These are phyloP conservation scores for Bergia sp. DNA, from an alignment of 92 coral and sea anemone genomes.

Conservation along the genomic window DNA sequence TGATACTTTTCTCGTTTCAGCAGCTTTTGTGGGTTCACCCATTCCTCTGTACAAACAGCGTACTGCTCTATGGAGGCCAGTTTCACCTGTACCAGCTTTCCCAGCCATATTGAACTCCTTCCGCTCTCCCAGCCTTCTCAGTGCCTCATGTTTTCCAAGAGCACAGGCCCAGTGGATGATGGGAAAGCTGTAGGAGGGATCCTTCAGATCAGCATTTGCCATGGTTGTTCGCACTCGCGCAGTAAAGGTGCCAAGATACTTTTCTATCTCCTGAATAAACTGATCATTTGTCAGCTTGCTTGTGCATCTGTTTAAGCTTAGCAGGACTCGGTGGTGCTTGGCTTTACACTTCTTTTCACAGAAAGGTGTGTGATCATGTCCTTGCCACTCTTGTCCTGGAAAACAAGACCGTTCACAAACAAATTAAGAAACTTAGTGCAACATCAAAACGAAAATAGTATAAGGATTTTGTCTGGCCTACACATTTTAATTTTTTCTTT, in stretches of 20 bases:
- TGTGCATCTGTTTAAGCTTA: constrained; percentile 37
- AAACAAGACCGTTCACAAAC: background rate
- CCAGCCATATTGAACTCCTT: constrained; percentile 28
- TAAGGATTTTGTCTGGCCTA: no score
- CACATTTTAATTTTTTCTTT: no score
- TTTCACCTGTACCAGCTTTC: constrained; percentile 42
- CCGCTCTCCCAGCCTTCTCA: background rate
- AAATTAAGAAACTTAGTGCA: background rate
- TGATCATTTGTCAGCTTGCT: constrained; percentile 21
- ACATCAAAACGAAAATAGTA: background rate
- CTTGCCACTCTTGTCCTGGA: constrained; percentile 4
- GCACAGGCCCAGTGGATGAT: constrained; percentile 46
- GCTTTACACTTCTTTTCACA: constrained; percentile 32
- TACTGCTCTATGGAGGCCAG: constrained; percentile 37
- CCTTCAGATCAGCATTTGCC: constrained; percentile 28
- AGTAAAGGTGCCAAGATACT: constrained; percentile 6
- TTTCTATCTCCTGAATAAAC: constrained; percentile 12
- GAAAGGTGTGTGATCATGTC: constrained; percentile 26
- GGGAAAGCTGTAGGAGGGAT: constrained; percentile 37
- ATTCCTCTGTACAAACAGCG: constrained; percentile 43
- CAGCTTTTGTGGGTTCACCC: constrained; percentile 24
- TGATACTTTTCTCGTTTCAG: constrained; percentile 1
- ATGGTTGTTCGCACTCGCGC: constrained; percentile 15
- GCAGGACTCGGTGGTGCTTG: constrained; percentile 10
- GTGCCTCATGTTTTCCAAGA: constrained; percentile 36